Percentiles rank a stretch among this genome's conserved stretches.
Conservation (phyloP, 2,797 vertebrate species). For the Cyprinella venusta region DNA sequence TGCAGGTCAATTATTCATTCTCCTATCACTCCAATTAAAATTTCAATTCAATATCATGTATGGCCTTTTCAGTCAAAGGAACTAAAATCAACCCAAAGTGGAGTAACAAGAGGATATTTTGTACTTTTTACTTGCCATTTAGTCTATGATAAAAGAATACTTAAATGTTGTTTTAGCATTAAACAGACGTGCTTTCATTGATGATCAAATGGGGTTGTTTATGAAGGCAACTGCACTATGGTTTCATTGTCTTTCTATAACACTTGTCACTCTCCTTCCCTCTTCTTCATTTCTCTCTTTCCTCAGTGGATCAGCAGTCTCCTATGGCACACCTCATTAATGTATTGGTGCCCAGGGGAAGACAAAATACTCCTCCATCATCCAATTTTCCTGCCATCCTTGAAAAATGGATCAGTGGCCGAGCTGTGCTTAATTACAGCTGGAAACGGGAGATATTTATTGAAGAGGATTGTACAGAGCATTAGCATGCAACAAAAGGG, state of each 20-base stretch:
- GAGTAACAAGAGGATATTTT: background rate
- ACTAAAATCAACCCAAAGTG: background rate
- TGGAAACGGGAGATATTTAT: constrained; percentile 43
- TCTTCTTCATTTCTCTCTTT: constrained; percentile 50
- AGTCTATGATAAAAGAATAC: background rate
- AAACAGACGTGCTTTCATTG: background rate
- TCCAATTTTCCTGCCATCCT: constrained; percentile 55
- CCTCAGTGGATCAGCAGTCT: constrained; percentile 55
- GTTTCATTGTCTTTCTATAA: constrained; percentile 19
- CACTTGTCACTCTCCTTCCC: constrained; percentile 9
- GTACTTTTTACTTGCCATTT: background rate
- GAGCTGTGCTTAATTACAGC: constrained; percentile 54
- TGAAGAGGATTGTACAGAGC: constrained; percentile 37
- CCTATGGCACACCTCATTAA: constrained; percentile 59
- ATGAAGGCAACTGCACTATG: background rate
- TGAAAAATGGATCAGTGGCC: constrained; percentile 56
- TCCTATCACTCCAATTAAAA: background rate
- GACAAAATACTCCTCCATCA: constrained; percentile 59
- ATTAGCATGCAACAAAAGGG: constrained; percentile 40
- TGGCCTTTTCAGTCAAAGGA: background rate
- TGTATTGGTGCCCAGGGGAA: constrained; percentile 56
- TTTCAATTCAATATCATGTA: background rate
- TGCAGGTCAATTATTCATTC: background rate
- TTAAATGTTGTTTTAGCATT: background rate
- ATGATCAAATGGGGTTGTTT: background rate